These are phyloP conservation scores for Haemorhous mexicanus DNA, from an alignment of 2,113 vertebrate genomes.

Conservation along the genomic window DNA sequence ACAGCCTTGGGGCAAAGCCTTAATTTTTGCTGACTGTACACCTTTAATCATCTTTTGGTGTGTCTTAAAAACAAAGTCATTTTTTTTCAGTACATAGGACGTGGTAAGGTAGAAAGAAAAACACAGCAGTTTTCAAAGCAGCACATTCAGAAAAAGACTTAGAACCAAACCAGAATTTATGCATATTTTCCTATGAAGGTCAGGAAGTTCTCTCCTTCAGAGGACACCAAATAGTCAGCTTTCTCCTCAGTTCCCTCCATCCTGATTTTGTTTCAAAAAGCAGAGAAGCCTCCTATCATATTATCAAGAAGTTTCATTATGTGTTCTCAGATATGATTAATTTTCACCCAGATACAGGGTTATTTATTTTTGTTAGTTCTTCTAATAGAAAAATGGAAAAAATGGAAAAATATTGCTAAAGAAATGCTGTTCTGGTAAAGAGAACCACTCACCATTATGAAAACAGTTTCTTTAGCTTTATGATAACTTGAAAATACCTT, in stretches of 20 bases:
- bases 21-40: neutral
- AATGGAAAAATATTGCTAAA: neutral
- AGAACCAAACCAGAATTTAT: neutral
- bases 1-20: neutral
- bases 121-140: neutral
- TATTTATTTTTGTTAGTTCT: neutral
- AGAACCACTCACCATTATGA: neutral
- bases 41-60: neutral
- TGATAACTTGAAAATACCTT: neutral
- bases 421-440: neutral
- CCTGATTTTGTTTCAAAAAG: neutral
- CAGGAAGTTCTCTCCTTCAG: neutral
- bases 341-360: neutral
- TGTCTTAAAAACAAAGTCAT: neutral
- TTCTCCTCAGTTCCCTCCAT: neutral
- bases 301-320: neutral
- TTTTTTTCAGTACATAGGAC: accelerated
- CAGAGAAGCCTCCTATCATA: neutral
- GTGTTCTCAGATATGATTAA: neutral
- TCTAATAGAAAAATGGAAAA: neutral
- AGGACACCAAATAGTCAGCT: neutral
- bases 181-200: neutral
- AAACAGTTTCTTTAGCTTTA: neutral
- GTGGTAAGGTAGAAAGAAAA: neutral
- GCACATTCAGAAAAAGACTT: neutral